Conservation (phyloP, 2,888 invertebrate genomes). For the Drosophila imparisetae region DNA sequence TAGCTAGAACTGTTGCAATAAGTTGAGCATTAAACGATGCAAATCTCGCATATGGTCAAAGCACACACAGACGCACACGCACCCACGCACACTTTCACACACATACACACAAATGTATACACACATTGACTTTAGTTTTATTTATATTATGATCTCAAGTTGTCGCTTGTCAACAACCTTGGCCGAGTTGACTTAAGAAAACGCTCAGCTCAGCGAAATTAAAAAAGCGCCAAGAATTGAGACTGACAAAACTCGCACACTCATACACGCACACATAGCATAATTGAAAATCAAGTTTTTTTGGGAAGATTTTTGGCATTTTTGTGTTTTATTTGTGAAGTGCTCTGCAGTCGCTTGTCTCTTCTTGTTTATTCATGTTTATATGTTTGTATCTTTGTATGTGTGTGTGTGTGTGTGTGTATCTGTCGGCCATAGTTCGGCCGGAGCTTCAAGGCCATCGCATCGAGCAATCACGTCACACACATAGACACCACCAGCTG, state of each 20-base stretch:
- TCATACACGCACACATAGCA: conserved; percentile 1
- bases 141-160: conserved; percentile 61
- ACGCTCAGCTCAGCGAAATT: conserved; percentile 55
- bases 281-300: conserved; percentile 56
- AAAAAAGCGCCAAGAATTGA: conserved; percentile 44
- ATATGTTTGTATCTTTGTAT: background rate
- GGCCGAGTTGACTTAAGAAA: conserved; percentile 66
- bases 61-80: background rate
- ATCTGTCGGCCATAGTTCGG: background rate
- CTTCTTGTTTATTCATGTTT: conserved; percentile 31
- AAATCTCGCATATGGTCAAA: conserved; percentile 61
- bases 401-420: background rate
- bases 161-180: conserved; percentile 61
- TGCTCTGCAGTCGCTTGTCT: conserved; percentile 21
- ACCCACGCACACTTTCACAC: conserved; percentile 5
- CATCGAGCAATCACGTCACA: background rate
- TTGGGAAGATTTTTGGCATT: conserved; percentile 40
- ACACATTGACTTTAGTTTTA: conserved; percentile 37
- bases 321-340: conserved; percentile 20
- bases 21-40: conserved; percentile 45
- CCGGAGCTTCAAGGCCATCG: background rate
- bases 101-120: conserved; percentile 2
- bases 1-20: conserved; percentile 34
- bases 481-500: background rate
- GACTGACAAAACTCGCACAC: conserved; percentile 9